Conservation (phyloP, 2,888 invertebrate genomes). For the Euspilapteryx auroguttella region DNA sequence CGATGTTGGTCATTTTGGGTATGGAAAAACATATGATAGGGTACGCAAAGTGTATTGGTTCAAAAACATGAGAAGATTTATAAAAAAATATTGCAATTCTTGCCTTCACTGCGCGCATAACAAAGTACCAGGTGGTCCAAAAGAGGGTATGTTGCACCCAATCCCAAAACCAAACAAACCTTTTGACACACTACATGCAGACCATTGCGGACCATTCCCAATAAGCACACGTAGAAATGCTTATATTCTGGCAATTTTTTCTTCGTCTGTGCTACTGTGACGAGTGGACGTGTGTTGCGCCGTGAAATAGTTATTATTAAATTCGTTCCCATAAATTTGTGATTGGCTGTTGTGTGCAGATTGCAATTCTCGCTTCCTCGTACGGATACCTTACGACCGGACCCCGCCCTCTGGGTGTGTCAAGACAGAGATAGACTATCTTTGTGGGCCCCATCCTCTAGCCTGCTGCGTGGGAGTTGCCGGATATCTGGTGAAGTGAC, state of each 20-base stretch:
- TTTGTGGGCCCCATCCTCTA: too few relatives aligned
- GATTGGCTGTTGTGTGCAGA: too few relatives aligned
- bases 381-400: too few relatives aligned
- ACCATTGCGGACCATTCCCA: conserved; percentile 11
- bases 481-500: too few relatives aligned
- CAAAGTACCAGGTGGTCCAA: conserved; percentile 9
- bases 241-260: conserved; percentile 8
- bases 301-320: too few relatives aligned
- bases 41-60: conserved; percentile 9
- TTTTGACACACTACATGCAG: conserved; percentile 12
- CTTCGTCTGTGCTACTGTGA: too few relatives aligned
- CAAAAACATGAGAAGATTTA: conserved; percentile 8
- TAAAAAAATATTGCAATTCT: conserved; percentile 9
- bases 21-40: conserved; percentile 8
- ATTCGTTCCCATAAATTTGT: too few relatives aligned
- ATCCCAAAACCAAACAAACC: conserved; percentile 9
- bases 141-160: conserved; percentile 10
- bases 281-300: too few relatives aligned
- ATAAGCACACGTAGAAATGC: conserved; percentile 8
- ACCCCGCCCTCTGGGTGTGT: too few relatives aligned
- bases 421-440: too few relatives aligned
- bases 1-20: conserved; percentile 8
- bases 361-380: too few relatives aligned
- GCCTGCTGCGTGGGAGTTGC: too few relatives aligned
- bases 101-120: conserved; percentile 9